These are phyloP conservation scores for Rhodinocichla rosea DNA, from an alignment of 2,113 vertebrate species.

Conservation along the genomic window DNA sequence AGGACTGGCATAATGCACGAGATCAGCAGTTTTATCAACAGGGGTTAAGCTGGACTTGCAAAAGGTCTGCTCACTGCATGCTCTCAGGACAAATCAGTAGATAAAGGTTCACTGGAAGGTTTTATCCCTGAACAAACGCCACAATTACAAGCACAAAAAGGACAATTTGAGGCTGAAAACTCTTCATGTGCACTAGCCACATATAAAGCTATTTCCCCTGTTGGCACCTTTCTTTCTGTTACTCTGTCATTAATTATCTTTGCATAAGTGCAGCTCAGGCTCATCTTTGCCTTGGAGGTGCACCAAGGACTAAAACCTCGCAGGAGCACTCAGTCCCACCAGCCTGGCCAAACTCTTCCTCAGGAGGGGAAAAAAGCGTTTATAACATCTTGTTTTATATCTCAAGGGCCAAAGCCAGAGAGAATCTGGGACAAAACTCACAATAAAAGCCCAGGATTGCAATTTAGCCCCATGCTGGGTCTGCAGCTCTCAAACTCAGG, in stretches of 20 bases:
- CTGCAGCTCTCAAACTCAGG: background rate
- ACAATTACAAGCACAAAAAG: background rate
- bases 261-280: background rate
- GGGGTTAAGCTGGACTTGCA: background rate
- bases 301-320: background rate
- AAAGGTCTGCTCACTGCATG: background rate
- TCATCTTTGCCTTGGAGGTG: background rate
- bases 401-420: background rate
- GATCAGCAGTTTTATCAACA: background rate
- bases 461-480: background rate
- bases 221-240: background rate
- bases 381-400: background rate
- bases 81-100: background rate
- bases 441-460: background rate
- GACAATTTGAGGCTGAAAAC: background rate
- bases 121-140: background rate
- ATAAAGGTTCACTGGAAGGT: background rate
- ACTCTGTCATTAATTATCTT: background rate
- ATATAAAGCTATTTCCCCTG: background rate
- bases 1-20: fast-evolving
- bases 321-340: background rate
- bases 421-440: background rate
- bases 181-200: background rate
- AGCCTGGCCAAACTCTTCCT: background rate
- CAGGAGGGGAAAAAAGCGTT: background rate